Evolutionary conservation across 1,140 invertebrate genomes (phyloP), one percentile per base, ranked within the genome.

Genomic region (Trypoxylus dichotomus): DNA sequence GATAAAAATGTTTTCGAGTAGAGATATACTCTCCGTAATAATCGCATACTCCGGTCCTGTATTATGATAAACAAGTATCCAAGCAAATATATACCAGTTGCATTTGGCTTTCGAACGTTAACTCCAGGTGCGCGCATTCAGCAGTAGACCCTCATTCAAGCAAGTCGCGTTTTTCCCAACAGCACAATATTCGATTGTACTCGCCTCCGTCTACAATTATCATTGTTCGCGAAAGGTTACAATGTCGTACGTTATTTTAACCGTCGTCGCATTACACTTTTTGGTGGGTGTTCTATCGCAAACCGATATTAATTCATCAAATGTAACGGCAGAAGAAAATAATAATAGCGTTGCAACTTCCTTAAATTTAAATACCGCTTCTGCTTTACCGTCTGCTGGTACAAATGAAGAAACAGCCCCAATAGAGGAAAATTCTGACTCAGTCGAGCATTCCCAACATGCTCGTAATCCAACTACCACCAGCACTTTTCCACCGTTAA

Each of bases 51-150:
- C 42, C 42, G 42, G 15, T 15, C 42, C n/a, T 60, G 21, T 21
- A n/a, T 60, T 60, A 19, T 19, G 58, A 68, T 68, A 25, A 11
- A 68, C 21, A 29, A 27, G 24, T 68, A 27, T 25, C 24, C 13
- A 25, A 25, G n/a, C 24, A 25, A 15, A 68, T 68, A 60, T 60
- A 68, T 68, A 68, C 60, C 60, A 24, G 60, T 68, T 68, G 60
- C 60, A 68, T 68, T 68, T 68, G 24, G 24, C 60, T 68, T 68
- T 68, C 60, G 60, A 68, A 68, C 60, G 60, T 68, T 68, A 68
- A 27, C 24, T 68, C 60, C 60, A 68, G 60, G 60, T 68, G 60
- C 13, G 60, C 60, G 60, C 60, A 68, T 68, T 68, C 60, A 24
- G 11, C 60, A 27, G 60, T 68, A 13, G 24, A 24, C 24, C 60